Evolutionary conservation across 2,888 invertebrate genomes (phyloP), one percentile per base, ranked within the genome.

Genomic region (Sialis lutaria): DNA sequence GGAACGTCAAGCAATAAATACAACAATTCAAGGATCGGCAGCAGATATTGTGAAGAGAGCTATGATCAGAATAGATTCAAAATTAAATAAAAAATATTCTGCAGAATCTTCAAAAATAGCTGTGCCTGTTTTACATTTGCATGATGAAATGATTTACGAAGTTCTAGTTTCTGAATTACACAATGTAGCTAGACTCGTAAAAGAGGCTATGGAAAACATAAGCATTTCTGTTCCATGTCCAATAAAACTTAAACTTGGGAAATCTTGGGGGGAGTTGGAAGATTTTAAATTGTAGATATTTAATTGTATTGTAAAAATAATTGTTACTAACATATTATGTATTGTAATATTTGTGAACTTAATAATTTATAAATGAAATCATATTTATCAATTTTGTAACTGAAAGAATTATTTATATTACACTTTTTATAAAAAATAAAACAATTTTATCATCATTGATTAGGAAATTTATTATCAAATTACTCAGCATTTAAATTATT

Each of bases 91-190:
- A 50, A 32, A 41, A 47, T 53, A 48, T 47, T 10, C n/a, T 39
- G n/a, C 9, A 22, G 12, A 8, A 40, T 40, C 42, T 22, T 47
- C 48, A 6, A 39, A 44, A 32, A 37, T 42, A 37, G 1, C 48
- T 55, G 22, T 53, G 51, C 40, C 57, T 30, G 78, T 96, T 4
- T 68, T 97, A 30, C 93, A 96, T 63, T 70, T 98, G 56, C 97
- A 98, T 62, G 97, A 98, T 65, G 98, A 98, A 70, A 71, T 98
- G 2, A 77, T 98, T 32, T 95, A 88, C 60, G 95, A 98, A 73
- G 85, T 90, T 4, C 73, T 75, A 7, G 61, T 69, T 48, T 63
- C 69, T 4, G 72, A 76, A 56, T 62, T 78, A 40, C 58, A 65
- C 9, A 61, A 67, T 53, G 75, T 84, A 43, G 73, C 76, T 1